Base-by-base conservation (phyloP, 2,888 invertebrate species). In the Eupithecia subumbrata region DNA sequence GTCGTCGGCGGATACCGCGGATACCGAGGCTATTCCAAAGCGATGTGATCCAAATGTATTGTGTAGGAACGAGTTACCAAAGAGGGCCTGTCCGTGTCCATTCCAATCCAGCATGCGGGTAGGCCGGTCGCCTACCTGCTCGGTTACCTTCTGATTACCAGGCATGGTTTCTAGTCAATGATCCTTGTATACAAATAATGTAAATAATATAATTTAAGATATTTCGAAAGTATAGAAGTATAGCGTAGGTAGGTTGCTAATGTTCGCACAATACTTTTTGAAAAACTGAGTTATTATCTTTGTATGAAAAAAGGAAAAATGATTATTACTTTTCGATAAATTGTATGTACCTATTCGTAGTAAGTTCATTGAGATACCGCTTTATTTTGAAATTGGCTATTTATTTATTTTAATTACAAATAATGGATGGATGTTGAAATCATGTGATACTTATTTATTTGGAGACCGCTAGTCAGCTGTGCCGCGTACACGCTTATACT, bases 401-500 rank as follows among this genome's bases (percentile, higher is more conserved):
- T 70, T 81, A 83, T 83, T 83, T 83, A 73, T 76, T 69, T 78
- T 72, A 71, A 82, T 82, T 82, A 83, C 79, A 84, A 85, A 75
- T 40, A 63, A 77, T 68, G 84, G 83, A 83, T 84, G 80, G 83
- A 85, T 84, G 83, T 80, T 79, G 81, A 83, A 89, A 92, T 91
- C 90, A 91, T 92, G 94, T 94, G 93, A 94, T 93, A 66, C 16
- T 37, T 66, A 92, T 89, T 90, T 84, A 88, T 88, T 90, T 88
- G 90, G 89, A 90, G 89, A 89, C 88, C 89, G 93, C 94, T 94
- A 94, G 94, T 94, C 94, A 94, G 92, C 91, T 88, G 93, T 91
- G 94, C 93, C 92, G 94, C 93, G 86, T 89, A 90, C 94, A 92
- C 93, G 94, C 94, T 94, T 94, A 91, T 92, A 94, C 93, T 94